Percentiles rank a stretch among this genome's conserved stretches.
phyloP scores from a whole-genome alignment of 2,797 vertebrate genomes.

The Esox masquinongy region DNA sequence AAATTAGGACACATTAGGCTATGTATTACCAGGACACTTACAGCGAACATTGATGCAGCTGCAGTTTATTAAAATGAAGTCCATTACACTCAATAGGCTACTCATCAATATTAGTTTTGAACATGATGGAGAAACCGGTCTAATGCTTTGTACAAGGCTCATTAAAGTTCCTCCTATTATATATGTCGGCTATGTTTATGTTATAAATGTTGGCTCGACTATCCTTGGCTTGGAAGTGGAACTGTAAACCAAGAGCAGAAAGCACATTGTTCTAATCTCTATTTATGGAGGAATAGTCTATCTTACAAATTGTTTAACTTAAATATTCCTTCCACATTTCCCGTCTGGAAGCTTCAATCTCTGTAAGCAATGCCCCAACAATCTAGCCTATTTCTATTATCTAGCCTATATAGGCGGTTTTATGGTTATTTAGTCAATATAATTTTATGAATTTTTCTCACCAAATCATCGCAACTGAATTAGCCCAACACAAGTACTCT shows the following conservation, averaged over 20 bases:
- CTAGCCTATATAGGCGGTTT: not conserved
- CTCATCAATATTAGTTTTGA: not conserved
- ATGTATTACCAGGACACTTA: not conserved
- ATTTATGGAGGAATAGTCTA: not conserved
- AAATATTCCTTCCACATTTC: not conserved
- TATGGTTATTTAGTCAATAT: not conserved
- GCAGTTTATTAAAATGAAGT: not conserved
- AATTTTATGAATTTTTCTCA: not conserved
- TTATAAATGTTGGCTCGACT: not conserved
- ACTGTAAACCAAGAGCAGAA: not conserved
- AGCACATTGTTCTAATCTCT: not conserved
- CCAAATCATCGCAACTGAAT: not conserved
- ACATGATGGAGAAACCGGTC: not conserved
- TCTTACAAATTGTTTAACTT: not conserved
- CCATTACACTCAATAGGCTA: not conserved
- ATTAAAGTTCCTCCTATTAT: not conserved
- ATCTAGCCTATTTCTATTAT: not conserved
- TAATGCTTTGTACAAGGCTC: not conserved
- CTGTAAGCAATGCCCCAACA: not conserved
- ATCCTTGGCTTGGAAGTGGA: not conserved
- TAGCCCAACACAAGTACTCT: not conserved
- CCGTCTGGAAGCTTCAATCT: not conserved
- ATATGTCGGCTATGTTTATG: not conserved
- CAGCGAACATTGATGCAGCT: not conserved
- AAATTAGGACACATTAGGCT: not conserved